A percentile compares a stretch with the other conserved stretches of the same genome.
These are phyloP conservation scores for Patella depressa DNA, from an alignment of 2,888 invertebrate genomes.

Conservation along the genomic window DNA sequence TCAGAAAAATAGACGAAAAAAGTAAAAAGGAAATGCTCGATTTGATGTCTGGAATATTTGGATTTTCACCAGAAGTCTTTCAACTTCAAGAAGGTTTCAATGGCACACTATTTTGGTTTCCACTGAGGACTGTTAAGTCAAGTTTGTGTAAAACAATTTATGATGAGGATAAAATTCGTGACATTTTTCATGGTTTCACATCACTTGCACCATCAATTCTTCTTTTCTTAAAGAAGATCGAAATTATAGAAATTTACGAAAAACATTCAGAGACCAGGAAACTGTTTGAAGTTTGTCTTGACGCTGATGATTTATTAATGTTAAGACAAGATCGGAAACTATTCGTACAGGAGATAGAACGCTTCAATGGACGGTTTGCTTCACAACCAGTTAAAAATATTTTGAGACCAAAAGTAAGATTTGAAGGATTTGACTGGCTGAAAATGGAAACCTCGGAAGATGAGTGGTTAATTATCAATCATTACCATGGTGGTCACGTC, in stretches of 20 bases:
- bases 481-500: conserved; percentile 37
- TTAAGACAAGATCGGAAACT: conserved; percentile 14
- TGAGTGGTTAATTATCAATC: conserved; percentile 44
- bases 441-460: background rate
- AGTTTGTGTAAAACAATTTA: conserved; percentile 53
- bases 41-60: conserved; percentile 52
- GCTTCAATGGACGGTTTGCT: conserved; percentile 18
- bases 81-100: conserved; percentile 31
- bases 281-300: too few species aligned
- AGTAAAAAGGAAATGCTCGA: conserved; percentile 22
- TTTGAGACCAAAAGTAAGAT: conserved; percentile 6
- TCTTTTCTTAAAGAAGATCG: conserved; percentile 60
- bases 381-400: conserved; percentile 5
- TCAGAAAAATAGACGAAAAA: conserved; percentile 7
- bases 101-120: conserved; percentile 66
- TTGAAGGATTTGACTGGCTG: background rate
- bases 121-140: conserved; percentile 53
- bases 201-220: conserved; percentile 56
- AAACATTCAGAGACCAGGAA: too few species aligned
- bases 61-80: conserved; percentile 35
- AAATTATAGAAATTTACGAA: conserved; percentile 45
- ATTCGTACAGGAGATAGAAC: conserved; percentile 14
- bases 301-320: background rate
- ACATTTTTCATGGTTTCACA: conserved; percentile 52
- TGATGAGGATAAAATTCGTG: conserved; percentile 42